Evolutionary conservation across 2,797 vertebrate genomes (phyloP), one percentile per base, ranked within the genome.

Genomic region (Pyrocephalus nanus): DNA sequence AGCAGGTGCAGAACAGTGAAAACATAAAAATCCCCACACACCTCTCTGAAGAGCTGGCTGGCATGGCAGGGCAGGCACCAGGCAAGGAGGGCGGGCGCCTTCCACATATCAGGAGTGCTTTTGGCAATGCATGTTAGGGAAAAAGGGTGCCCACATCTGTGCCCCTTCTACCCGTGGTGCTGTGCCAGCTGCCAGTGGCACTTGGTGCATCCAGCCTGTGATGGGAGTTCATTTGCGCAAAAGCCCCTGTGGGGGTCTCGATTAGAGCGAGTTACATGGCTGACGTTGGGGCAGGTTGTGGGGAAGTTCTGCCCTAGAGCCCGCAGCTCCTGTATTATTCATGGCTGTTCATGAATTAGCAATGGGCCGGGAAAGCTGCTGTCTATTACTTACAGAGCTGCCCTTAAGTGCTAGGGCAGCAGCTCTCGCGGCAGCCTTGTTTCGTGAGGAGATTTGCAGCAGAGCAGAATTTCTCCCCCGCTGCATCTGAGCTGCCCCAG

Each of bases 271-370:
- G 69, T 93, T 90, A 79, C 91, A 65, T 82, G 36, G 48, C 67
- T 83, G 95, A 83, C 57, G 94, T 66, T 83, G 94, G 97, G 96
- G 88, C 86, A 97, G 93, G 94, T 87, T 55, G 17, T 92, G 93
- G 96, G 91, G 77, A 90, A 88, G 89, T 93, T 96, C 90, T 90
- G 86, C 91, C 79, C 91, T 80, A 67, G 55, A 95, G 90, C 94
- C 26, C 4, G 20, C 57, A 83, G 95, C 92, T 96, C 40, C 90
- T 97, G 54, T 86, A 91, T 98, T 96, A 96, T 97, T 98, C 87
- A 97, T 91, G 76, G 51, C 9, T 48, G 67, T 19, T 89, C 85
- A 93, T 97, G 92, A 95, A 96, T 97, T 97, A 97, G 80, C 95
- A 86, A 97, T 95, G 87, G 94, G 14, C 51, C 0, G 1, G 92